Evolutionary conservation across 2,113 vertebrate genomes (phyloP), one percentile per base, ranked within the genome.

Genomic region (Pachycephala philippinensis): DNA sequence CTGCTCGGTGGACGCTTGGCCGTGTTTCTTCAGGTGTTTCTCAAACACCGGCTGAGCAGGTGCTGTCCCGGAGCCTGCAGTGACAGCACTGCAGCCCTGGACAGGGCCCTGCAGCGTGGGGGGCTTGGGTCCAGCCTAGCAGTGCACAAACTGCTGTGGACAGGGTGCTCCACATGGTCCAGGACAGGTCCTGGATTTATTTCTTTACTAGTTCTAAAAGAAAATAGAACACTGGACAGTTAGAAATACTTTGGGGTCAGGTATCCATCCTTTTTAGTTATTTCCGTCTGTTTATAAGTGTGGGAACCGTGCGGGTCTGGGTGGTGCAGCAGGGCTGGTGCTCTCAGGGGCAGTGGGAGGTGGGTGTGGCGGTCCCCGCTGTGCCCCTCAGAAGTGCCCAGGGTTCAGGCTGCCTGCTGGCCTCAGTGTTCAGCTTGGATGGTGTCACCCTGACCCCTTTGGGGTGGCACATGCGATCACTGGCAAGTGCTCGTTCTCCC

Each of bases 31-130:
- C 22, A 13, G 39, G 15, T 52, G 74, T 45, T 93, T 52, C 31
- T 49, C 30, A 10, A 22, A 11, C 28, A 20, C 6, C 4, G 1
- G 13, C 0, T 7, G 47, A 47, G 72, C 31, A 3, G 31, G 0
- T 8, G n/a, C 42, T 60, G 78, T 22, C 60, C 42, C 13, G 4
- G 13, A 47, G 35, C 69, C 49, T 16, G 59, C 23, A 3, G 9
- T 26, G 47, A 31, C 30, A 7, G 15, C 1, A 0, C 47, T 28
- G 74, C 60, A 11, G 57, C 15, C 31, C 61, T 26, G 35, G 33
- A 12, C 27, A 6, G 37, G 52, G 45, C 16, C 69, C 68, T 35
- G 84, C 44, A 3, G 66, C 23, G 0, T 2, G 20, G 13, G 15
- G 10, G 20, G 35, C 30, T 10, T 63, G 23, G 54, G n/a, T 40